Base-by-base conservation (phyloP, 2,113 vertebrate genomes). In the Progne subis region DNA sequence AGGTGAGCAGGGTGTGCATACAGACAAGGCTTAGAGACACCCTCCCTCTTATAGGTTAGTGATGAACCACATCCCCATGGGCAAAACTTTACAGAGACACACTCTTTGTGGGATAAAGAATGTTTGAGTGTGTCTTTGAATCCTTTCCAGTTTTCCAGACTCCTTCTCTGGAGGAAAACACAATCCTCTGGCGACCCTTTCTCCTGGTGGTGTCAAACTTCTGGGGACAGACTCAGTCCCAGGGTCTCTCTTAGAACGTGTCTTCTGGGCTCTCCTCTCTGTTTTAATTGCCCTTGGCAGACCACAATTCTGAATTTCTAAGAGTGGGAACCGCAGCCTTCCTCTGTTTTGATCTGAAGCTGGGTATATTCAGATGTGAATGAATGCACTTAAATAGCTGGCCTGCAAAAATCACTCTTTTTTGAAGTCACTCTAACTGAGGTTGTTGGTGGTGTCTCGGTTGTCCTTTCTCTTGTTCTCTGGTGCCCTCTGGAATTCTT, bases 401-500 rank as follows among this genome's bases (percentile, higher is more conserved):
- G 44, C 41, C 61, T 75, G 61, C 49, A 88, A 64, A 80, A 90
- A 60, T 68, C 3, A 24, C 39, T 28, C 65, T 82, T 88, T 18
- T 50, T 70, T 71, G 39, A 24, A 43, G 34, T 71, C 20, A 26
- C 14, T 91, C 29, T 52, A 3, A 14, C 21, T 11, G 41, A 21
- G 28, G 25, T 55, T 25, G 46, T 31, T 44, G 50, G 0, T 53
- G 41, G 37, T 71, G 60, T 70, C 50, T 18, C 0, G 0, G 32
- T 15, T 63, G 43, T 60, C 41, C 29, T 79, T 79, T 76, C 43
- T 44, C 67, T 76, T 69, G 17, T 81, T 78, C 68, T 92, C 39
- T 34, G 39, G 43, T 86, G 43, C 19, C 21, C 24, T 31, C 49
- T 47, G 26, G 46, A 59, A 37, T 39, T 83, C n/a, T 83, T 60